Percentiles rank a stretch among this genome's conserved stretches.
These are phyloP conservation scores for Holothuria glaberrima DNA, from an alignment of 35 echinoderm and acorn worm genomes.

Conservation along the genomic window DNA sequence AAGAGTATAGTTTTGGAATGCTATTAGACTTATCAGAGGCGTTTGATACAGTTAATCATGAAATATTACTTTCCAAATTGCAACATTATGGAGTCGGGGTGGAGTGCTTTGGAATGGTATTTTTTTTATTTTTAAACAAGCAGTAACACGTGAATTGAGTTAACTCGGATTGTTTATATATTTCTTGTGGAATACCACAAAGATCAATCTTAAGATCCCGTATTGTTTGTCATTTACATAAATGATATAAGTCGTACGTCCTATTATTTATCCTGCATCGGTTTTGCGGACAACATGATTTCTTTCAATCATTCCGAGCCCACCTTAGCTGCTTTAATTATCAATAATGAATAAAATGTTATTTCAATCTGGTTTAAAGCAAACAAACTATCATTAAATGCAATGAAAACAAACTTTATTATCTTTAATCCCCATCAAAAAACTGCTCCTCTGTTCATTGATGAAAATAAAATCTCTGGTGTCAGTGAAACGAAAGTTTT, in stretches of 20 bases:
- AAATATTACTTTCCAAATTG: background rate
- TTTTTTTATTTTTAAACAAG: background rate
- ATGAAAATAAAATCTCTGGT: too few species aligned
- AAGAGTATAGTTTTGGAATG: background rate
- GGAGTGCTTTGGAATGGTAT: background rate
- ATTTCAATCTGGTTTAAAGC: slow-evolving; percentile 2
- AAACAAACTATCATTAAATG: too few species aligned
- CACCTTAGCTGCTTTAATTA: background rate
- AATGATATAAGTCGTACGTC: too few species aligned
- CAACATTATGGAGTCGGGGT: background rate
- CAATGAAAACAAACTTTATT: too few species aligned
- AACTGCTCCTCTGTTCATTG: too few species aligned
- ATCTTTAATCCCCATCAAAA: too few species aligned
- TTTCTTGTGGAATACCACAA: too few species aligned
- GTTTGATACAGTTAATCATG: slow-evolving; percentile 8
- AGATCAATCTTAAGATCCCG: background rate
- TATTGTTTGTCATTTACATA: background rate
- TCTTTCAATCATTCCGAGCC: background rate
- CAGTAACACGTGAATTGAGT: background rate
- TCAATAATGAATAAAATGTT: background rate
- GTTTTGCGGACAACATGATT: slow-evolving; percentile 7
- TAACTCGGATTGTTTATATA: too few species aligned
- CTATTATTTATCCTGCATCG: background rate
- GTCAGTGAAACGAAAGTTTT: too few species aligned
- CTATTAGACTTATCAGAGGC: background rate